Base-by-base conservation (phyloP, 2,113 vertebrate genomes). In the Sylvicapra grimmia region DNA sequence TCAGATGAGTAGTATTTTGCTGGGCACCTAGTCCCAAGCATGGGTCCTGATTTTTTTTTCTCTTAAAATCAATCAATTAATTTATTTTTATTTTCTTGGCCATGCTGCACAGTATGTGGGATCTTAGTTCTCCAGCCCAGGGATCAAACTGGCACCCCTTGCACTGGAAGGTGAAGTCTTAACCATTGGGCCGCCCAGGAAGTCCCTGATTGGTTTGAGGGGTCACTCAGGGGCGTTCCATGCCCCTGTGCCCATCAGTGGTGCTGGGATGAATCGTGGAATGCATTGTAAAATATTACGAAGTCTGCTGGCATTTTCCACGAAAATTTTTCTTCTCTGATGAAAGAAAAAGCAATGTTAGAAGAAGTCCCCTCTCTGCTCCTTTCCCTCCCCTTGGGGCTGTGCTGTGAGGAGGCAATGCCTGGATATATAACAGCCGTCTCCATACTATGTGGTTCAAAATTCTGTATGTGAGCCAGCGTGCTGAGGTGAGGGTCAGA, bases 141-240 rank as follows among this genome's bases (percentile, higher is more conserved):
- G 68, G n/a, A 72, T 72, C 68, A 40, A 3, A 23, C 68, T 0
- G 0, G n/a, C 5, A 72, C 19, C 68, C n/a, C 5, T 72, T 72
- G 10, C 19, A 6, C 5, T 40, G 68, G n/a, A 72, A 72, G n/a
- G 68, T 40, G 5, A 72, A 72, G 68, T 40, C 68, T 72, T 36
- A 72, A 72, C n/a, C n/a, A 12, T 23, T 72, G 68, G 3, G 40
- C 68, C n/a, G 0, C 19, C 19, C n/a, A 40, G 10, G n/a, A 72
- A 72, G n/a, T 72, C 21, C 40, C 0, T 21, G 40, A 7, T 25
- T 33, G 15, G 68, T 59, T n/a, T 19, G 53, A 16, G 58, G 58
- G 58, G 10, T 6, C 94, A 47, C 1, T 56, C 61, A 33, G 0
- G 6, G 40, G 8, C 4, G 1, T 33, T 27, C n/a, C 11, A 1